Base-by-base conservation (phyloP, 2,888 invertebrate genomes). In the Drosophila histrio region DNA sequence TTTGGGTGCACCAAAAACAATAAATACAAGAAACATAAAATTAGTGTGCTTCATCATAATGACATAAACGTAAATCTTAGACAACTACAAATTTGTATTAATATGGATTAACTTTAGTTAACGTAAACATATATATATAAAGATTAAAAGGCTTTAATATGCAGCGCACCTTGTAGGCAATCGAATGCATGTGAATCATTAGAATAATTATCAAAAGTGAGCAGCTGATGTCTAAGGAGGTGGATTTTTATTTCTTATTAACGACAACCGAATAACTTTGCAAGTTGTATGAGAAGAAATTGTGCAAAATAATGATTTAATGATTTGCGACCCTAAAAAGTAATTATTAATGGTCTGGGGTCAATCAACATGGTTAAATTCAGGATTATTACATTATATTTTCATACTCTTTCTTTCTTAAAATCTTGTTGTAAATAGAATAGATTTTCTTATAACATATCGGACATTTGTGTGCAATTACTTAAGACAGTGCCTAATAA, bases 21-120 rank as follows among this genome's bases (percentile, higher is more conserved):
- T 44, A 41, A 38, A 11, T 49, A 17, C 3, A 34, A 24, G 6
- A 62, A 66, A 79, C 52, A 52, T 61, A 46, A 47, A 54, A 62
- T 69, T 61, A 71, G 47, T 57, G 52, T 49, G 50, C n/a, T 39
- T 39, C n/a, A n/a, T 30, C 5, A 43, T 30, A n/a, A 36, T 30
- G 58, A 47, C 22, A 38, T 30, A 32, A 26, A 21, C 26, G 43
- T 30, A 50, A 50, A 4, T 47, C 32, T 38, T 43, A 43, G 1
- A 22, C 19, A 50, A 26, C 28, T 50, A 41, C 4, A 52, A 30
- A 26, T 19, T 62, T 43, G 36, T 44, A 46, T 39, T 32, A 57
- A 53, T 34, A 44, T 19, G 43, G 43, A 59, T 41, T 43, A 8
- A 32, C 39, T 22, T 19, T 36, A 43, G 22, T 32, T 32, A 46